Evolutionary conservation across 2,888 invertebrate species (phyloP).

Genomic region (Orthosia incerta): DNA sequence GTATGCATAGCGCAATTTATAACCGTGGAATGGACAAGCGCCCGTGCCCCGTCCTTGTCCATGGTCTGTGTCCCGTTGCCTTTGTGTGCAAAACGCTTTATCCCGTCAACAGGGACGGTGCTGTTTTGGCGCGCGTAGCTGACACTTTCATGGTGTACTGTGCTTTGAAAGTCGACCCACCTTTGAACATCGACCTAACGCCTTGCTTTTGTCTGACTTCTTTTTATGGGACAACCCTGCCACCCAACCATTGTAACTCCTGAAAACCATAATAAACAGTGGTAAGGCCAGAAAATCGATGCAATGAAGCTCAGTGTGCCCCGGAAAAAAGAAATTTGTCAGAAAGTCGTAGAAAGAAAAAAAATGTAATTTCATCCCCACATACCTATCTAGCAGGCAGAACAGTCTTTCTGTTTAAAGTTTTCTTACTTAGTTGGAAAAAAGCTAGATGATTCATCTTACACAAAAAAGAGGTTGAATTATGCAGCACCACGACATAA

Average conservation of each 20-base stretch:
- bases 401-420: neutral
- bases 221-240: neutral
- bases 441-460: neutral
- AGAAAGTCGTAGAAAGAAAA: no score
- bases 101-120: slow-evolving; percentile 19
- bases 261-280: neutral
- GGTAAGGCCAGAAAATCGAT: no score
- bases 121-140: slow-evolving; percentile 4
- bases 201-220: no score
- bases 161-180: neutral
- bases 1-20: slow-evolving; percentile 27
- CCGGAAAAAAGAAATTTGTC: no score
- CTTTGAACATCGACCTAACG: neutral
- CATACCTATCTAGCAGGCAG: neutral
- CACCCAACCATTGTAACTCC: neutral
- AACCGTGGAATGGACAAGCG: slow-evolving; percentile 30
- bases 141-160: neutral
- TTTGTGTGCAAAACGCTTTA: slow-evolving; percentile 36
- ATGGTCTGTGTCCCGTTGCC: slow-evolving; percentile 6
- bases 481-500: slow-evolving; percentile 2
- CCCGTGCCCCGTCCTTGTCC: slow-evolving; percentile 7
- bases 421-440: neutral
- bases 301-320: no score
- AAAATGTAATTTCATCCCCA: no score
- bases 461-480: neutral